Base-by-base conservation (phyloP, 1,140 invertebrate species). In the Drosophila trapezifrons region DNA sequence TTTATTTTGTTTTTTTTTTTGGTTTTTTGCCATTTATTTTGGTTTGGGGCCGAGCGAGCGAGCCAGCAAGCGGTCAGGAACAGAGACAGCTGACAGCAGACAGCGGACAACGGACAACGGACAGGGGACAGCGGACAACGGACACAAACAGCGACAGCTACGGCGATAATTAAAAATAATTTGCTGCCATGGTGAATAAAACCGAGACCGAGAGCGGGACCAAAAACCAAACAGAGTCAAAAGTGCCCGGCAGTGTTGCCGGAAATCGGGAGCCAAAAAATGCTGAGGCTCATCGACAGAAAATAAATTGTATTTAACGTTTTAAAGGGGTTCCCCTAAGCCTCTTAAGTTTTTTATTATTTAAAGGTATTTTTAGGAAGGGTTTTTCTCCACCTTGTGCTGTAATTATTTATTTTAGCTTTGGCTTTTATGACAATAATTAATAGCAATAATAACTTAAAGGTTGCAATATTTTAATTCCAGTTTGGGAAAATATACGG, bases 121-220 rank as follows among this genome's bases (percentile, higher is more conserved):
- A 80, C 64, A 81, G 49, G 58, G 42, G 77, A 81, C 79, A 42
- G 27, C 17, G 56, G 38, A 45, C 64, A 83, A 52, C n/a, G 78
- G 76, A 84, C 77, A 84, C 65, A 32, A 54, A 52, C 47, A 46
- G 59, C 76, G 76, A 72, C 81, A 85, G 81, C 78, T 52, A 78
- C 65, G 72, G 51, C 75, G 82, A 85, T 85, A 85, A 85, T 85
- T 85, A 86, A 86, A 86, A 86, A 86, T 86, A 86, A 86, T 86
- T 86, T 77, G 75, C 75, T 55, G 63, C 63, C 74, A 60, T 52
- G 63, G 51, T 52, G 65, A 69, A 65, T 75, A 75, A 76, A 74
- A 76, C 73, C 51, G 62, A 59, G 57, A 56, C 45, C 80, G 43
- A 63, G 42, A 58, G 35, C 47, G 69, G 54, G 58, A 69, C 72